Percentiles rank a stretch among this genome's conserved stretches.
Evolutionary conservation across 2,797 vertebrate genomes (phyloP).

Genomic region (Molossus alvarezi): DNA sequence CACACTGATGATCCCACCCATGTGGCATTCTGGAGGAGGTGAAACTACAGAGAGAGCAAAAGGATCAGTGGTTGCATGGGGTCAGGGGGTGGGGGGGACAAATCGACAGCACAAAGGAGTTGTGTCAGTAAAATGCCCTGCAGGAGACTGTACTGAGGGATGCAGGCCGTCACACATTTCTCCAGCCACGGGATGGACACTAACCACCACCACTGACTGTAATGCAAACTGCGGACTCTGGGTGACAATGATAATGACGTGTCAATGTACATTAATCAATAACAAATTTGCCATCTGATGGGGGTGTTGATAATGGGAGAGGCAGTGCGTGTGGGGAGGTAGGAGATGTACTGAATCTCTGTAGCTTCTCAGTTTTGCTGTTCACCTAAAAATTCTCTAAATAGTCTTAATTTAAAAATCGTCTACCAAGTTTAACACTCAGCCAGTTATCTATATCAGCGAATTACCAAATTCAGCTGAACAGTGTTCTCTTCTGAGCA

Average conservation of each 20-base stretch:
- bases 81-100: neutral
- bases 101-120: neutral
- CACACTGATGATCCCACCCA: neutral
- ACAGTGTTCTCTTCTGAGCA: neutral
- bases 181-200: neutral
- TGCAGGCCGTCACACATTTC: neutral
- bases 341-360: neutral
- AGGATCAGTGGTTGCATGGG: neutral
- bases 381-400: neutral
- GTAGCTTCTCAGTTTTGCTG: neutral
- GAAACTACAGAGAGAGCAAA: neutral
- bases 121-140: neutral
- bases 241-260: neutral
- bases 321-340: too few relatives aligned
- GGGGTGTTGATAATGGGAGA: neutral
- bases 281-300: neutral
- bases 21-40: neutral
- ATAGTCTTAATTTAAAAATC: neutral
- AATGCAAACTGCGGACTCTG: neutral
- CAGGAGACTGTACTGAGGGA: neutral
- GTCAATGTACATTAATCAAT: fast-evolving
- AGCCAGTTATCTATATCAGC: neutral
- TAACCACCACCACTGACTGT: neutral
- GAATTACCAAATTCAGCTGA: neutral
- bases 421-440: neutral